Percentiles rank a stretch among this genome's conserved stretches.
phyloP scores from a whole-genome alignment of 2,113 vertebrate species.

The Salminus brasiliensis region DNA sequence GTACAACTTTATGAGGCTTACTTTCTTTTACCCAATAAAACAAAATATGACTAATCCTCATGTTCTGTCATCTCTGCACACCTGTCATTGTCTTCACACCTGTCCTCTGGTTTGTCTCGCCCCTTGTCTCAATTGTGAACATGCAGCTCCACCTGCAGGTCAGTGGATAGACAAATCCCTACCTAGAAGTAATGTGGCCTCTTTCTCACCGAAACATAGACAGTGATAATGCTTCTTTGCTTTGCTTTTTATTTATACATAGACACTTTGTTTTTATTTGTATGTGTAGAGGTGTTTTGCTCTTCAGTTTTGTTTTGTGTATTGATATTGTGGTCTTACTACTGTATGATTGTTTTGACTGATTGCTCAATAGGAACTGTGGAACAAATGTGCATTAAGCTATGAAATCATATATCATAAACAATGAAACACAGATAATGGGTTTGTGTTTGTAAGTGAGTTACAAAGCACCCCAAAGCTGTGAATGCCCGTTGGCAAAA shows the following conservation, averaged over 20 bases:
- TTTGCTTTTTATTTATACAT: too few relatives aligned
- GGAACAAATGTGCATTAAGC: background rate
- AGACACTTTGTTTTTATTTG: too few relatives aligned
- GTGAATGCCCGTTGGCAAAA: slow-evolving; percentile 44
- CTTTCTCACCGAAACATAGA: too few relatives aligned
- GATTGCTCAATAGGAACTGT: background rate
- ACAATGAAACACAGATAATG: too few relatives aligned
- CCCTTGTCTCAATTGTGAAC: slow-evolving; percentile 74
- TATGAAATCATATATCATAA: too few relatives aligned
- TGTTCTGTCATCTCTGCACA: background rate
- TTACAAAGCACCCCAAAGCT: slow-evolving; percentile 41
- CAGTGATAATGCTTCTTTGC: too few relatives aligned
- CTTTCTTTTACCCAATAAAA: background rate
- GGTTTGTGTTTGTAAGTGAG: slow-evolving; percentile 43
- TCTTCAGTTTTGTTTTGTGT: background rate
- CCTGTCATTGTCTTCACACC: background rate
- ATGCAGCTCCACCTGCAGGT: slow-evolving; percentile 96
- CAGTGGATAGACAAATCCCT: slow-evolving; percentile 65
- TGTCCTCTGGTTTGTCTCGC: background rate
- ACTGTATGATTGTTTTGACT: background rate
- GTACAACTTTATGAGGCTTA: too few relatives aligned
- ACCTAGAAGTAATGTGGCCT: background rate
- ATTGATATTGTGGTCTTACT: background rate
- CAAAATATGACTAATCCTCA: background rate
- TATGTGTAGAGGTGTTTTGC: too few relatives aligned